Evolutionary conservation across 2,113 vertebrate species (phyloP), one percentile per base, ranked within the genome.

Genomic region (Xenopus tropicalis): DNA sequence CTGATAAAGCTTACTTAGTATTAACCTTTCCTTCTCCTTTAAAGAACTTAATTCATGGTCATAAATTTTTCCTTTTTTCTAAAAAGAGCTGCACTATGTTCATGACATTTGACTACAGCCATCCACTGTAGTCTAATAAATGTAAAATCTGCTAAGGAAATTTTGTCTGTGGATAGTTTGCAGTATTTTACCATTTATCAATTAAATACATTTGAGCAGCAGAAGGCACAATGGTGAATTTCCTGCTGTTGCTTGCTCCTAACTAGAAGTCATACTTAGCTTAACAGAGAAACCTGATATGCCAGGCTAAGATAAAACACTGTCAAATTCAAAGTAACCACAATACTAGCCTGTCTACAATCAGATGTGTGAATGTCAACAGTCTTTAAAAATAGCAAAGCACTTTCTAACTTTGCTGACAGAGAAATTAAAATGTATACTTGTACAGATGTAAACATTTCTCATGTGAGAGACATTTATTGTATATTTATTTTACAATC

Each of bases 401-500:
- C 43, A 48, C 19, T 69, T 69, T 69, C 54, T 58, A 44, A 66
- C 52, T 52, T 54, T 62, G 61, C 46, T 54, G 22, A 52, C 57
- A n/a, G 44, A 62, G 23, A 69, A 68, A 63, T 43, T 48, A 68
- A 74, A 72, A 69, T 69, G 66, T 69, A 62, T 58, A 69, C 57
- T 23, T 48, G 64, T 68, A 51, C 22, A 68, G 64, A 52, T 74
- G 72, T 68, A 75, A 69, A 67, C 72, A 69, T 69, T 69, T 62
- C 43, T 54, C 52, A 8, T 75, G 43, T 54, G 44, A 61, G 66
- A 7, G 21, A 61, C 46, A 46, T 62, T 52, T 54, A 58, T 62
- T 61, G 56, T 75, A 75, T 75, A 75, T 75, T 75, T 75, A 62
- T 75, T 75, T 75, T 62, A 69, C 44, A 69, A 62, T 52, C 58